Evolutionary conservation across 92 coral and sea anemone genomes (phyloP).

Genomic region (Palythoa caribaeorum): DNA sequence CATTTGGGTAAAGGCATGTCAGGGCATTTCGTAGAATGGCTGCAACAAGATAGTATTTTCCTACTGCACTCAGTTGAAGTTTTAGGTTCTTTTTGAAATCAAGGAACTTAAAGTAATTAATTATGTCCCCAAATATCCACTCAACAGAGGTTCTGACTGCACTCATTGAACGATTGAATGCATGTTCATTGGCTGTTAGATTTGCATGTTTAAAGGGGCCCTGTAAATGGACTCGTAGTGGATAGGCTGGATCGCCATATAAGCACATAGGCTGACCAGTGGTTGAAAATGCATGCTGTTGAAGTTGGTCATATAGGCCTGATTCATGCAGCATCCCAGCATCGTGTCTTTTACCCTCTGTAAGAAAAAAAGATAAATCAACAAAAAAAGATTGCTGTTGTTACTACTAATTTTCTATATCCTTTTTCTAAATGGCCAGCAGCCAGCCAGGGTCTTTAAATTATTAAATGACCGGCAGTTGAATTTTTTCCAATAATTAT

Average conservation of each 20-base stretch:
- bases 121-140: slow-evolving; percentile 20
- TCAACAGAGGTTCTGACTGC: slow-evolving; percentile 22
- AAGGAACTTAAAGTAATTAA: slow-evolving; percentile 14
- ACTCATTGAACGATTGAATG: slow-evolving; percentile 25
- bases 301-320: slow-evolving; percentile 6
- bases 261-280: slow-evolving; percentile 15
- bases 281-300: slow-evolving; percentile 16
- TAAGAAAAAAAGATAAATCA: slow-evolving; percentile 11
- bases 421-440: too few relatives aligned
- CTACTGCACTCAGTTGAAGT: slow-evolving; percentile 24
- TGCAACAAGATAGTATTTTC: slow-evolving; percentile 32
- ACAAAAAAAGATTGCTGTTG: slow-evolving; percentile 10
- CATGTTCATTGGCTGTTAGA: slow-evolving; percentile 21
- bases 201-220: slow-evolving; percentile 25
- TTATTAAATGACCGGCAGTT: too few relatives aligned
- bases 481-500: too few relatives aligned
- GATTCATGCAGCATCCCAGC: slow-evolving; percentile 15
- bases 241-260: slow-evolving; percentile 29
- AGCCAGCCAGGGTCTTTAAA: too few relatives aligned
- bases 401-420: neutral
- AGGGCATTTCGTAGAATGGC: slow-evolving; percentile 41
- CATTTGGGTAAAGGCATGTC: slow-evolving; percentile 32
- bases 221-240: neutral
- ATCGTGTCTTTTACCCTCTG: slow-evolving; percentile 22
- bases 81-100: slow-evolving; percentile 10